phyloP scores from a whole-genome alignment of 2,113 vertebrate genomes.

The Gasterosteus aculeatus region DNA sequence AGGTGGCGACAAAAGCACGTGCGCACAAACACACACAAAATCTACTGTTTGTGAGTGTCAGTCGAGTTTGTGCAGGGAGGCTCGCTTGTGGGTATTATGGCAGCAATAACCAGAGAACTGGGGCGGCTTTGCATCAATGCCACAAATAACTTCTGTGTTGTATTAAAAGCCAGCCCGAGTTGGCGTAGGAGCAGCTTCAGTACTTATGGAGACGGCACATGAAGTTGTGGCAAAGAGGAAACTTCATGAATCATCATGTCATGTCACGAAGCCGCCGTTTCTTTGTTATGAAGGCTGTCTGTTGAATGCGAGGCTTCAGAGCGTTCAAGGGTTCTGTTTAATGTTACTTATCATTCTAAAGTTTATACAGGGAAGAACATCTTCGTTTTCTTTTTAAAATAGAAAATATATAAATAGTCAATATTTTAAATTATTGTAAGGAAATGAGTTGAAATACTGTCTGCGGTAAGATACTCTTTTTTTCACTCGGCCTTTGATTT shows the following conservation, averaged over 20 bases:
- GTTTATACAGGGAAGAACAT: not conserved
- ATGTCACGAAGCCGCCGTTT: slow-evolving; percentile 5
- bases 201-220: slow-evolving; percentile 10
- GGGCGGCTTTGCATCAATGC: slow-evolving; percentile 19
- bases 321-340: slow-evolving; percentile 15
- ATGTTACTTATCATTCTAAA: slow-evolving; percentile 11
- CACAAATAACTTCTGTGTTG: slow-evolving; percentile 50
- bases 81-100: slow-evolving; percentile 37
- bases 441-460: not conserved
- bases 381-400: slow-evolving; percentile 6
- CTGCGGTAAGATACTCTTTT: not conserved
- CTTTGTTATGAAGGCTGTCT: slow-evolving; percentile 31
- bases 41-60: slow-evolving; percentile 61
- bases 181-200: slow-evolving; percentile 45
- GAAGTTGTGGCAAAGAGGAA: slow-evolving; percentile 28
- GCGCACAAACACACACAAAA: not conserved
- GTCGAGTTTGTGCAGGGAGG: slow-evolving; percentile 30
- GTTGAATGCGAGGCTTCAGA: slow-evolving; percentile 30
- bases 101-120: slow-evolving; percentile 50
- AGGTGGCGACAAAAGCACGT: slow-evolving; percentile 32
- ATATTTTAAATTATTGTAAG: not conserved
- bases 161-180: slow-evolving; percentile 49
- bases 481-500: not conserved
- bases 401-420: not conserved
- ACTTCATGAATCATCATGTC: slow-evolving; percentile 27